phyloP scores from a whole-genome alignment of 2,797 vertebrate genomes.

The Ptychadena robeensis region DNA sequence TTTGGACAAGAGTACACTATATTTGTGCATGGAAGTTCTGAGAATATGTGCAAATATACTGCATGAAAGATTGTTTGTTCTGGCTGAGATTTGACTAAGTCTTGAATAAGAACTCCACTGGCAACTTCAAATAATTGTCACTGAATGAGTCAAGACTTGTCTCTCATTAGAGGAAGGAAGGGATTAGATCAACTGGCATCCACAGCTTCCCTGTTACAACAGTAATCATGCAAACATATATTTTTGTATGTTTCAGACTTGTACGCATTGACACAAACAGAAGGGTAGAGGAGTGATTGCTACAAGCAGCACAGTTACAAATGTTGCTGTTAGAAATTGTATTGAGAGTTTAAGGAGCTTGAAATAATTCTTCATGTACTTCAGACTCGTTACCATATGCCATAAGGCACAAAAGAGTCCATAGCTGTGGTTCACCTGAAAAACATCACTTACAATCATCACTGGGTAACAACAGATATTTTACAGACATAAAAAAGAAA shows the following conservation, averaged over 20 bases:
- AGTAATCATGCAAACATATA: not conserved
- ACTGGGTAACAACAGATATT: not conserved
- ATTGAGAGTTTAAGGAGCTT: not conserved
- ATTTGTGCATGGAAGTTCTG: not conserved
- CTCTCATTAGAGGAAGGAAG: not conserved
- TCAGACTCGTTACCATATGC: not conserved
- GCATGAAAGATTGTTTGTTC: not conserved
- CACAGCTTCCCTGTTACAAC: not conserved
- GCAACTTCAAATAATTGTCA: not conserved
- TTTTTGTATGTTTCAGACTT: not conserved
- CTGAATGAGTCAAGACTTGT: not conserved
- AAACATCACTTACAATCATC: not conserved
- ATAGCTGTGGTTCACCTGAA: not conserved
- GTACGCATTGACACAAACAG: not conserved
- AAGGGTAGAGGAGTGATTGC: not conserved
- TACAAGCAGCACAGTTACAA: too few relatives aligned
- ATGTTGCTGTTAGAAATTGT: not conserved
- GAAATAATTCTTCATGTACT: not conserved
- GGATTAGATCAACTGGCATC: slow-evolving; percentile 11
- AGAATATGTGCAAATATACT: not conserved
- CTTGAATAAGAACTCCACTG: not conserved
- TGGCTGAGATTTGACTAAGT: not conserved
- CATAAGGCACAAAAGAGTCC: too few relatives aligned
- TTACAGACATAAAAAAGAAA: not conserved
- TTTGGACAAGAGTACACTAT: not conserved